Evolutionary conservation across 2,113 vertebrate genomes (phyloP), one percentile per base, ranked within the genome.

Genomic region (Cyanoliseus patagonus): DNA sequence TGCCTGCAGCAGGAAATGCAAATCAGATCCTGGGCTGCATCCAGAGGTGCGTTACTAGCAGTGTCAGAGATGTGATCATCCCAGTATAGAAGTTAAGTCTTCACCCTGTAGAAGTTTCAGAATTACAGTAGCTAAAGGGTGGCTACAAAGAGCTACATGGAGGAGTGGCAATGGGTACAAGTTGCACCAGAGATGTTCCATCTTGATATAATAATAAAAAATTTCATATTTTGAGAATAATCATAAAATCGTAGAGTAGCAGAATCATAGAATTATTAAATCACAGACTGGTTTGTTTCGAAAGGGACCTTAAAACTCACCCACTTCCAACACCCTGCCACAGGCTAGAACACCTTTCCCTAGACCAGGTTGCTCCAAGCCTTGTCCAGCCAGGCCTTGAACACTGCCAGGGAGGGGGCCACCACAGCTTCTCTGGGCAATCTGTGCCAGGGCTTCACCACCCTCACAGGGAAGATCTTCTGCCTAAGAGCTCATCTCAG

Each of bases 31-130:
- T 42, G 7, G 1, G 5, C 30, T 69, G 14, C 7, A 27, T 42
- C 23, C 9, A 6, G 15, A 14, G 4, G 14, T 10, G 1, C 41
- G 6, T 31, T 31, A 15, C 5, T 51, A n/a, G 23, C 8, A 84
- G 30, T 47, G 31, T 9, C 1, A 25, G 31, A 47, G 24, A 42
- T 0, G 0, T 25, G 13, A 3, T 33, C 33, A 42, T 39, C 15
- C 10, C 7, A 7, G 7, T 73, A 6, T 3, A 28, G 4, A 5
- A 2, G 5, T 23, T 35, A 39, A 9, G 12, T 73, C 16, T 55
- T 52, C 14, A 66, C 17, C 27, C 49, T 66, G 9, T 10, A 46
- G 42, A 89, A 86, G 4, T 57, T 17, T 18, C 5, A 22, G 16
- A 55, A 78, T 87, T 81, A 30, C 17, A 8, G 3, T 57, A 30